A percentile compares a stretch with the other conserved stretches of the same genome.
Conservation (phyloP, 2,888 invertebrate genomes). For the Abscondita cerata region DNA sequence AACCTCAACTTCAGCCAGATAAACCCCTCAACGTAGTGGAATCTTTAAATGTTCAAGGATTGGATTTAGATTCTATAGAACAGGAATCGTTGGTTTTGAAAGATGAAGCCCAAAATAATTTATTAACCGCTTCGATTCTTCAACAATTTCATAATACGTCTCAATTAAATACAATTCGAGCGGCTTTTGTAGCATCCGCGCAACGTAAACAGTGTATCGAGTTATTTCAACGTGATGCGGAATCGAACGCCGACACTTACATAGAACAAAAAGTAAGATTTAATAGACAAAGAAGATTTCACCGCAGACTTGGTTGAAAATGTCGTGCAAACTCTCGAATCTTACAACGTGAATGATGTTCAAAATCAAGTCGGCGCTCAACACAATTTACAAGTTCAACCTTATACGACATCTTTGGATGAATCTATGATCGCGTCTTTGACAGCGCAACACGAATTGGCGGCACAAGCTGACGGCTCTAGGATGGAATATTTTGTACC, state of each 20-base stretch:
- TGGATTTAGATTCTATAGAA: conserved; percentile 52
- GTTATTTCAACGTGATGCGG: conserved; percentile 50
- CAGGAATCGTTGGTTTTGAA: conserved; percentile 51
- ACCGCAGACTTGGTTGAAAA: conserved; percentile 53
- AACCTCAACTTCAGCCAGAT: conserved; percentile 50
- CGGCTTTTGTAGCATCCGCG: conserved; percentile 53
- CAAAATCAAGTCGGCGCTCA: conserved; percentile 57
- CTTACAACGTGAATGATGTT: conserved; percentile 62
- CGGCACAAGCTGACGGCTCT: conserved; percentile 53
- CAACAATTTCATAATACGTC: conserved; percentile 55
- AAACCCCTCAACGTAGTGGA: conserved; percentile 47
- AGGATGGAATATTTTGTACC: conserved; percentile 61
- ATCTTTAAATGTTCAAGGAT: conserved; percentile 50
- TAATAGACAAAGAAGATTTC: conserved; percentile 51
- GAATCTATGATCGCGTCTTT: conserved; percentile 57
- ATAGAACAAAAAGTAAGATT: conserved; percentile 42
- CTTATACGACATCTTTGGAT: conserved; percentile 54
- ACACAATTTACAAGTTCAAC: conserved; percentile 52
- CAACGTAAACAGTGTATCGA: conserved; percentile 52
- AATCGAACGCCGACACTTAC: conserved; percentile 41
- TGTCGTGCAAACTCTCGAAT: conserved; percentile 58
- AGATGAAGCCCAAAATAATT: conserved; percentile 53
- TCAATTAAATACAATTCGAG: conserved; percentile 45
- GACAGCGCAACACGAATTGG: conserved; percentile 53
- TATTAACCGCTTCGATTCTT: conserved; percentile 54